Percentiles rank a stretch among this genome's conserved stretches.
Conservation (phyloP, 2,888 invertebrate species). For the Apotomis betuletana region DNA sequence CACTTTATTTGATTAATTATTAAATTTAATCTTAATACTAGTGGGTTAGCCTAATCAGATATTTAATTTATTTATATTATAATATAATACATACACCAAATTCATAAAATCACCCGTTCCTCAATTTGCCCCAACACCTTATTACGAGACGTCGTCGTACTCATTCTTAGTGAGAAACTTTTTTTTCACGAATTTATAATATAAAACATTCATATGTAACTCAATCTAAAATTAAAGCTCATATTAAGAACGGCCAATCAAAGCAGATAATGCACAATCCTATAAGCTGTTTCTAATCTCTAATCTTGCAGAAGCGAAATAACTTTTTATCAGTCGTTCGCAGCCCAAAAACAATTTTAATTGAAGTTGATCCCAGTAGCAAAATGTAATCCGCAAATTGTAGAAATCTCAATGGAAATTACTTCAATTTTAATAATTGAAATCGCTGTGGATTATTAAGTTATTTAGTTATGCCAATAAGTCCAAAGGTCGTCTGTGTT, state of each 20-base stretch:
- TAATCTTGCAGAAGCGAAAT: constrained; percentile 33
- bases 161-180: no score
- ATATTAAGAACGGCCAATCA: constrained; percentile 15
- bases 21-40: no score
- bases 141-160: no score
- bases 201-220: background rate
- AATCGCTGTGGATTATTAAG: constrained; percentile 28
- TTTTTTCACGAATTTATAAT: no score
- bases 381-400: constrained; percentile 39
- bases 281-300: constrained; percentile 30
- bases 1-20: no score
- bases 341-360: constrained; percentile 41
- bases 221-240: background rate
- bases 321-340: constrained; percentile 40
- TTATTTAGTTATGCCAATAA: constrained; percentile 21
- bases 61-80: no score
- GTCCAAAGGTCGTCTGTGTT: constrained; percentile 4
- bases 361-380: constrained; percentile 35
- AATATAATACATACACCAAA: no score
- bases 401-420: constrained; percentile 37
- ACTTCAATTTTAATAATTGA: constrained; percentile 35
- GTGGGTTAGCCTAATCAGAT: no score
- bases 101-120: no score
- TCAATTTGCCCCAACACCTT: no score
- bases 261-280: constrained; percentile 22